Evolutionary conservation across 2,113 vertebrate species (phyloP).

Genomic region (Strix uralensis): DNA sequence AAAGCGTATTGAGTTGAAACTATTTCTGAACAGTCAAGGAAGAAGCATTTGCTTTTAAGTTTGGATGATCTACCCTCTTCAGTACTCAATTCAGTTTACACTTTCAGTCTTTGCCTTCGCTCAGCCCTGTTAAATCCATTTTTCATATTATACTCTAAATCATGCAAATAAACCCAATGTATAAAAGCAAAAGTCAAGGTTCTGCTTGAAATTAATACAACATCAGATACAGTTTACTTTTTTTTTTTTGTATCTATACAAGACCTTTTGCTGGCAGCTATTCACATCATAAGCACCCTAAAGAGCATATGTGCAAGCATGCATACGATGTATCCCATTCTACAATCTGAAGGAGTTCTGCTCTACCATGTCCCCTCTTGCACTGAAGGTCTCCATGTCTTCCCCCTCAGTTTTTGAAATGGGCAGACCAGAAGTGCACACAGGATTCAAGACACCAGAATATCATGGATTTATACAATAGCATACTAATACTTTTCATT

Average conservation of each 20-base stretch:
- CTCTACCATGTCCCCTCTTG: not conserved
- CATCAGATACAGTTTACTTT: not conserved
- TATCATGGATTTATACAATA: not conserved
- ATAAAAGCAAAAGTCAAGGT: not conserved
- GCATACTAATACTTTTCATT: not conserved
- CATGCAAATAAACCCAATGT: not conserved
- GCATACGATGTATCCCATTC: rapidly evolving
- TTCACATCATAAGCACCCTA: not conserved
- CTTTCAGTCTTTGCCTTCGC: not conserved
- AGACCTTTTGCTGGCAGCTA: not conserved
- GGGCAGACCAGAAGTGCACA: not conserved
- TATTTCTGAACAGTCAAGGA: not conserved
- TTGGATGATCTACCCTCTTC: not conserved
- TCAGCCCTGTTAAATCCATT: not conserved
- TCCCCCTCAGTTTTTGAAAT: not conserved
- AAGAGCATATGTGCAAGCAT: rapidly evolving
- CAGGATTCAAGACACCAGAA: not conserved
- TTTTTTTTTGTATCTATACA: not conserved
- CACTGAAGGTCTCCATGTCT: not conserved
- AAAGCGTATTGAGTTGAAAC: not conserved
- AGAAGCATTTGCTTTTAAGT: not conserved
- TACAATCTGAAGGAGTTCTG: not conserved
- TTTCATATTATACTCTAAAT: not conserved
- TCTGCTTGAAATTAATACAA: not conserved
- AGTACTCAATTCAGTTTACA: not conserved